Percentiles rank a stretch among this genome's conserved stretches.
These are phyloP conservation scores for Gryon sp. DNA, from an alignment of 1,140 invertebrate genomes.

Conservation along the genomic window DNA sequence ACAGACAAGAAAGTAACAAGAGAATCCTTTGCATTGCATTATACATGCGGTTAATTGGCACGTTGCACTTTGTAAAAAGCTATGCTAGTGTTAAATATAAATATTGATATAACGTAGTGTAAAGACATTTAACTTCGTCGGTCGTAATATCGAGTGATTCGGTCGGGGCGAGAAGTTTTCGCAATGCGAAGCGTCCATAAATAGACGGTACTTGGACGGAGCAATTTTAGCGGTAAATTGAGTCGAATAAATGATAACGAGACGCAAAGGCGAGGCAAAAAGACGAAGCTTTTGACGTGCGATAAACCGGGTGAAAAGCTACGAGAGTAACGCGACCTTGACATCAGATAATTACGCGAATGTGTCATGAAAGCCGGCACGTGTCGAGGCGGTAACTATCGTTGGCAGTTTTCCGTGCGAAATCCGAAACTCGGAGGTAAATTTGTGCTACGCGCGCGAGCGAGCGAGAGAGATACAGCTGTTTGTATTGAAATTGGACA, in stretches of 20 bases:
- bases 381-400: constrained; percentile 56
- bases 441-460: constrained; percentile 25
- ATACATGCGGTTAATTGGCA: no score
- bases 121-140: constrained; percentile 38
- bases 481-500: no score
- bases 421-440: constrained; percentile 60
- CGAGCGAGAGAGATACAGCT: neutral
- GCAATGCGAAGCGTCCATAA: neutral
- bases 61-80: constrained; percentile 10
- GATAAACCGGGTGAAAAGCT: constrained; percentile 32
- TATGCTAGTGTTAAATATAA: constrained; percentile 27
- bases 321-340: constrained; percentile 45
- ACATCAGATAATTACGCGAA: constrained; percentile 52
- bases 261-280: neutral
- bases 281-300: neutral
- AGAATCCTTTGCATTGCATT: no score
- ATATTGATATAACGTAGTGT: constrained; percentile 38
- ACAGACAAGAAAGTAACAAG: no score
- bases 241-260: no score
- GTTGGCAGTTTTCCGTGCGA: constrained; percentile 62
- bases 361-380: constrained; percentile 55
- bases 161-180: neutral
- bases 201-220: neutral
- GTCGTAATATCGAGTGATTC: constrained; percentile 9
- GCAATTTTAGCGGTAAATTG: no score